Base-by-base conservation (phyloP, 1,140 invertebrate genomes). In the Helicoverpa armigera region DNA sequence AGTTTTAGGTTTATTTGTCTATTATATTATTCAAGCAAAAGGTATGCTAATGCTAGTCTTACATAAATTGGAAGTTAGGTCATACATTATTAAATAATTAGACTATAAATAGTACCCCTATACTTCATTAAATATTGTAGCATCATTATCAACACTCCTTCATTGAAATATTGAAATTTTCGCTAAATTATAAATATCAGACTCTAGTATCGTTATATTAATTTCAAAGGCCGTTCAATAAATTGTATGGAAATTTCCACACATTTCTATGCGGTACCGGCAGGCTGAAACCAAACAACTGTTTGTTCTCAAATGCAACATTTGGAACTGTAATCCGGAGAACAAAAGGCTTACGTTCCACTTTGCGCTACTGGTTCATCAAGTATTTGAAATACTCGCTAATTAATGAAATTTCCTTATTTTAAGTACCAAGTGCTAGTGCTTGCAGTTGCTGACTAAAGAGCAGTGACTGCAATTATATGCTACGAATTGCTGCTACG, bases 251-350 rank as follows among this genome's bases (percentile, higher is more conserved):
- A 23, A 31, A 60, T 60, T 60, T 29, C 23, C 23, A 29, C 2
- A 60, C 10, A 60, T 60, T 13, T 60, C 58, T 2, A 29, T 29
- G 58, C 18, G 29, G n/a, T 31, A 18, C 13, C 1, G 18, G 56
- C 23, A 35, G 35, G 35, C 10, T 13, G 58, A 60, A 60, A 10
- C 63, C 63, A 18, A 18, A 67, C 63, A 18, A 60, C 23, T 67
- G 43, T 67, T 67, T n/a, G 63, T n/a, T 67, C n/a, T 13, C n/a
- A 23, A 67, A 50, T n/a, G n/a, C 63, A 58, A 58, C 18, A 67
- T 67, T 67, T 35, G 11, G 10, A 50, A 50, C 43, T 50, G 43
- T 50, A 50, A 50, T 67, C 35, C 16, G n/a, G 16, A n/a, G 43
- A 18, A 67, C 63, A 67, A 48, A 67, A 67, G 43, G 31, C n/a